Evolutionary conservation across 2,797 vertebrate species (phyloP), one percentile per base, ranked within the genome.

Genomic region (Leuciscus waleckii): DNA sequence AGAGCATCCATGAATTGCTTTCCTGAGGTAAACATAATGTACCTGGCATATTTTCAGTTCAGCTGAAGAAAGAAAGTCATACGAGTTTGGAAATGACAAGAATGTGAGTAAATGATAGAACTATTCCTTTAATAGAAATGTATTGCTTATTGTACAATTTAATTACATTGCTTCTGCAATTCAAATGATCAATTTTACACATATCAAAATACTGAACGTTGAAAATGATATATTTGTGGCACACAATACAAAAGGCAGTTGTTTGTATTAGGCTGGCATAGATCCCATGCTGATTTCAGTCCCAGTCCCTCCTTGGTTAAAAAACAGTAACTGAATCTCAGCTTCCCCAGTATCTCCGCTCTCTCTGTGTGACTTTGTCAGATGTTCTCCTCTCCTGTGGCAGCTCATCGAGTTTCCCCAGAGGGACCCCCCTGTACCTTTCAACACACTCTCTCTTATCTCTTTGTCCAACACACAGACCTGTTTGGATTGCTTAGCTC

Each of bases 361-460:
- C 16, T 54, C 63, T 54, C 67, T 56, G 63, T 82, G 39, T 58
- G 46, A 63, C 14, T 79, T 75, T 83, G 68, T 89, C 83, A 80
- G 61, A 46, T 71, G 35, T 73, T 76, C 78, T 58, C 19, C 13
- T 54, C 61, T 39, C 78, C 73, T 63, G 46, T 77, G 81, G 70
- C 82, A 86, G 54, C 37, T 81, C 54, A 71, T 65, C 46, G 85
- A 81, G 68, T 69, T 69, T 71, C 41, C 54, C 79, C 73, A 67
- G 29, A 17, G 61, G 79, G 32, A 85, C 71, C 75, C 61, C 85
- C 63, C 71, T 21, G 78, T 35, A 37, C 84, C 81, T 76, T 70
- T 86, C 56, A 86, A 86, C 69, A 56, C 41, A 32, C 56, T 56
- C 63, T 37, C 71, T 41, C 82, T 86, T 88, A 88, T 88, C 87